phyloP scores from a whole-genome alignment of 1,140 invertebrate species.

The Cyrtorhinus lividipennis region DNA sequence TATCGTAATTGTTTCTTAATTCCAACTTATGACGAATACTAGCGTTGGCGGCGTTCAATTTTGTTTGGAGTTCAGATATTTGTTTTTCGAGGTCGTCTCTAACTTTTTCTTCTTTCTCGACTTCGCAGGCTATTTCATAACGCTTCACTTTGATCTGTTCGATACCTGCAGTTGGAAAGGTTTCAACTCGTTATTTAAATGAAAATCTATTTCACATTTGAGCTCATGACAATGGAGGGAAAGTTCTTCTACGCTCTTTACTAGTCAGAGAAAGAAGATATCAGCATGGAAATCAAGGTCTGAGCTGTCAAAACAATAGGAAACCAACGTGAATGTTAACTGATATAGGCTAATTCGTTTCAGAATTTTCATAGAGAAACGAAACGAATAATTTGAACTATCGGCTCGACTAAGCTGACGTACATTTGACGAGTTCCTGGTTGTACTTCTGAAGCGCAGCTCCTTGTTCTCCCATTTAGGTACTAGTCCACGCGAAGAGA shows the following conservation, averaged over 20 bases:
- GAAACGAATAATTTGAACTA: too few species aligned
- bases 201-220: too few species aligned
- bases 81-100: background rate
- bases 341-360: too few species aligned
- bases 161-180: background rate
- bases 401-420: background rate
- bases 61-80: conserved; percentile 7
- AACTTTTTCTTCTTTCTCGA: background rate
- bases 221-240: too few species aligned
- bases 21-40: conserved; percentile 11
- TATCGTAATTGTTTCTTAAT: conserved; percentile 12
- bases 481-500: too few species aligned
- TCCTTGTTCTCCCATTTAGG: conserved; percentile 21
- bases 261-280: too few species aligned
- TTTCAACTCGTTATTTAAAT: too few species aligned
- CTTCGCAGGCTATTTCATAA: background rate
- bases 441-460: conserved; percentile 20
- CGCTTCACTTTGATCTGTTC: background rate
- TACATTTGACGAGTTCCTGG: conserved; percentile 20
- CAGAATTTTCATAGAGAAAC: too few species aligned
- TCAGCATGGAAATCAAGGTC: too few species aligned
- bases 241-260: too few species aligned
- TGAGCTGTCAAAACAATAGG: too few species aligned
- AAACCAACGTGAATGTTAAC: too few species aligned
- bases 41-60: conserved; percentile 10